These are phyloP conservation scores for Scarus forsteni DNA, from an alignment of 2,797 vertebrate species.

Conservation along the genomic window DNA sequence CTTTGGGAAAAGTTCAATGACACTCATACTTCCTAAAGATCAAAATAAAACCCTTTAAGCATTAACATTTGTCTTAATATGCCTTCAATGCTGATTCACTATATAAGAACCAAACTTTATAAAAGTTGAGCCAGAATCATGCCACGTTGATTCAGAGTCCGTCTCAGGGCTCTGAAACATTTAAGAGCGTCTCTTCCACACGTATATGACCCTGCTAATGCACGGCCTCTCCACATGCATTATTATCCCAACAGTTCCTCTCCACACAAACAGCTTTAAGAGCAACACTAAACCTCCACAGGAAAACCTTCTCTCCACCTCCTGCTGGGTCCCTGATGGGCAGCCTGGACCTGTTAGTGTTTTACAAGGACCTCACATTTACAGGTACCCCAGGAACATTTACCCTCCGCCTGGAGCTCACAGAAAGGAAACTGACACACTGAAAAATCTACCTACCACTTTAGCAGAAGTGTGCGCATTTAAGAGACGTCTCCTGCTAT, in stretches of 20 bases:
- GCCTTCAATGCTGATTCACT: not conserved
- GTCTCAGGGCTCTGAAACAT: constrained; percentile 39
- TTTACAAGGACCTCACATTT: constrained; percentile 59
- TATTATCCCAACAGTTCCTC: constrained; percentile 45
- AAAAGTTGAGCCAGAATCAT: constrained; percentile 27
- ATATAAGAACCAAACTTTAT: constrained; percentile 4
- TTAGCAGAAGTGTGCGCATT: not conserved
- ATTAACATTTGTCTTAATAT: not conserved
- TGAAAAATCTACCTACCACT: not conserved
- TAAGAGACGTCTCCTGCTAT: not conserved
- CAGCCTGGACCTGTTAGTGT: constrained; percentile 16
- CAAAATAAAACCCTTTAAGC: too few relatives aligned
- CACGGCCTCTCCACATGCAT: constrained; percentile 31
- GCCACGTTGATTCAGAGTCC: constrained; percentile 33
- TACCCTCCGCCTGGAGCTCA: constrained; percentile 29
- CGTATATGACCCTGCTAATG: constrained; percentile 7
- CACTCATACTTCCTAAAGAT: too few relatives aligned
- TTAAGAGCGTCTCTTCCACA: constrained; percentile 28
- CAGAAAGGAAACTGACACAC: not conserved
- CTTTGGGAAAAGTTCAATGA: too few relatives aligned
- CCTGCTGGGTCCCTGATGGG: constrained; percentile 32
- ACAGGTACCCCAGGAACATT: constrained; percentile 50
- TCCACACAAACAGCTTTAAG: constrained; percentile 39
- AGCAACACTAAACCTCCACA: constrained; percentile 41
- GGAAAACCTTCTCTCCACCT: constrained; percentile 40